These are phyloP conservation scores for Elephas maximus DNA, from an alignment of 2,113 vertebrate genomes.

Conservation along the genomic window DNA sequence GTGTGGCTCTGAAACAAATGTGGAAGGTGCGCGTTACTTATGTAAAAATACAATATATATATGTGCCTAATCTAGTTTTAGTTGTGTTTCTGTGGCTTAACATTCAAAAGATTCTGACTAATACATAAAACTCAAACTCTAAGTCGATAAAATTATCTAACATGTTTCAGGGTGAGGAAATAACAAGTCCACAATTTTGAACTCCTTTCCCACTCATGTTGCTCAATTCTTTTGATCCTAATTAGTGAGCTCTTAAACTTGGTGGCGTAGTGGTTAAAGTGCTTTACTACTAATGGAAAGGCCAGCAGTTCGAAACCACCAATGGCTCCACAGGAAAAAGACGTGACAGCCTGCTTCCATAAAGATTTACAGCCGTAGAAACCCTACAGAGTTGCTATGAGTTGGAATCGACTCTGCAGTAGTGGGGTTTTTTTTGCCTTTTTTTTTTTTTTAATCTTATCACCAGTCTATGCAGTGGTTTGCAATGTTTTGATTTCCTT, in stretches of 20 bases:
- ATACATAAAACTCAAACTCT: background rate
- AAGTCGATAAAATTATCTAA: conserved; percentile 7
- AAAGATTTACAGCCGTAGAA: too few relatives aligned
- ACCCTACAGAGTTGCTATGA: too few relatives aligned
- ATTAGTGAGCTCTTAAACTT: background rate
- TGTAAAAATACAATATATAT: background rate
- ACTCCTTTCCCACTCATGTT: background rate
- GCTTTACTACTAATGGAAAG: too few relatives aligned
- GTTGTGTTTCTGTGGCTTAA: conserved; percentile 1
- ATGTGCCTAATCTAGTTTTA: background rate
- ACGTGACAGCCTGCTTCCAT: too few relatives aligned
- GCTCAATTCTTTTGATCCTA: background rate
- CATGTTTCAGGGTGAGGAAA: background rate
- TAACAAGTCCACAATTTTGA: background rate
- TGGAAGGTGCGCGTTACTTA: too few relatives aligned
- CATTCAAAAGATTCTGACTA: background rate
- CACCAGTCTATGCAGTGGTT: background rate
- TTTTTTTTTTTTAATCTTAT: background rate
- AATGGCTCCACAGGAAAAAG: too few relatives aligned
- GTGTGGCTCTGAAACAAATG: too few relatives aligned
- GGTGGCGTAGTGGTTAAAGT: too few relatives aligned
- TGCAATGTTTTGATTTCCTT: background rate
- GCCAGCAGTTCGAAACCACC: too few relatives aligned
- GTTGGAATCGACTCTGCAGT: too few relatives aligned
- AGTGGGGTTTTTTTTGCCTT: too few relatives aligned